Conservation (phyloP, 2,888 invertebrate genomes). For the Leptogaster cylindrica region DNA sequence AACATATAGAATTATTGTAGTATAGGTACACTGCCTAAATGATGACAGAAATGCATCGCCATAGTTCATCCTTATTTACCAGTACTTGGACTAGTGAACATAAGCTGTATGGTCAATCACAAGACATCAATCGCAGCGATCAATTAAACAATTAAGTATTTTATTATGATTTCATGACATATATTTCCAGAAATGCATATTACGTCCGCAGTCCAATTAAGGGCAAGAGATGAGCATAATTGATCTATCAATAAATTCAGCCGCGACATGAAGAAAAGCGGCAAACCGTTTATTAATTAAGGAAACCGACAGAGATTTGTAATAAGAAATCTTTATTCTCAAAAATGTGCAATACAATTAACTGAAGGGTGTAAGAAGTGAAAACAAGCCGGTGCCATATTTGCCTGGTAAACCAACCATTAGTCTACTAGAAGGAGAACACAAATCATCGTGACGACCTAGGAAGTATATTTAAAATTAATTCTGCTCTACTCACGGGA, state of each 20-base stretch:
- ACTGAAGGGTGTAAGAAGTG: constrained; percentile 31
- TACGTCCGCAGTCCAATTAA: constrained; percentile 22
- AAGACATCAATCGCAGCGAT: constrained; percentile 16
- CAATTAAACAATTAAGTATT: constrained; percentile 19
- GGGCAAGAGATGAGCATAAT: constrained; percentile 11
- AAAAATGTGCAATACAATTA: constrained; percentile 8
- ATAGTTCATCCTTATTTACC: neutral
- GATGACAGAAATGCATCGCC: too few relatives aligned
- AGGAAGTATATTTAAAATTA: constrained; percentile 54
- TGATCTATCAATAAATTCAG: too few relatives aligned
- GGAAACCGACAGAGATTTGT: neutral
- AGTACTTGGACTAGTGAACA: too few relatives aligned
- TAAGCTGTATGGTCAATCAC: too few relatives aligned
- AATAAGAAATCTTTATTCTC: neutral
- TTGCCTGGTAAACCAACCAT: constrained; percentile 84
- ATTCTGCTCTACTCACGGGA: neutral
- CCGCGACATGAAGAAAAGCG: too few relatives aligned
- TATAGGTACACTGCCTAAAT: too few relatives aligned
- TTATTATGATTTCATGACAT: neutral
- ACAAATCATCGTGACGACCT: constrained; percentile 76
- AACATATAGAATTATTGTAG: too few relatives aligned
- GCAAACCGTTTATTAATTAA: constrained; percentile 3
- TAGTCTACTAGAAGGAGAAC: constrained; percentile 85
- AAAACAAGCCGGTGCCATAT: constrained; percentile 83
- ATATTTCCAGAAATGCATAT: neutral